Base-by-base conservation (phyloP, 2,113 vertebrate species). In the Nerophis lumbriciformis region DNA sequence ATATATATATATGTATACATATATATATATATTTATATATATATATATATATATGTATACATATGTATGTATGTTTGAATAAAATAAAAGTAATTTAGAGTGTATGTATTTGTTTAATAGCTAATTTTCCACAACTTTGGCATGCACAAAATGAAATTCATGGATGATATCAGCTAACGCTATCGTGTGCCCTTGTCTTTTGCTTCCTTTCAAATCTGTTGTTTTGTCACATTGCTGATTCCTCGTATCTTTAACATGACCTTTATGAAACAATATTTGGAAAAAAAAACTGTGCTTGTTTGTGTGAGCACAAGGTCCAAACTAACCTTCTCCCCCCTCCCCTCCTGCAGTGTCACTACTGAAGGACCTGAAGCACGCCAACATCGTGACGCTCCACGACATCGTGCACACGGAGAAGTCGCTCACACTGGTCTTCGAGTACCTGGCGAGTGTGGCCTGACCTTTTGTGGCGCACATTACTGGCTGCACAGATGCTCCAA, bases 301-400 rank as follows among this genome's bases (percentile, higher is more conserved):
- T 45, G 6, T 36, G 47, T 28, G 28, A 51, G 49, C 36, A 48
- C 49, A 38, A 39, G 21, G n/a, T 60, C 47, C 10, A 12, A 45
- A 45, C 42, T 4, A 11, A 45, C 42, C 42, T 45, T 45, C 42
- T 45, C 8, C 49, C 4, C 49, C 49, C 21, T 12, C 1, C 19
- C 47, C 16, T 10, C 56, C 12, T 75, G 63, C 75, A 98, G 95
- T 98, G 80, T 98, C 95, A 15, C 87, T 98, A 69, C 84, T 98
- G 81, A 98, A 98, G 92, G 95, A 98, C 81, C 89, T 98, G 87
- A 98, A 98, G 84, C 95, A 98, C 82, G 94, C 95, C 78, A 98
- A 98, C 90, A 97, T 98, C 53, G 95, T 98, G 81, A 97, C 95
- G 0, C 92, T 98, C 69, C 95, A 98, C 5, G 95, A 98, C 77